These are phyloP conservation scores for Agapostemon virescens DNA, from an alignment of 2,888 invertebrate genomes.

Conservation along the genomic window DNA sequence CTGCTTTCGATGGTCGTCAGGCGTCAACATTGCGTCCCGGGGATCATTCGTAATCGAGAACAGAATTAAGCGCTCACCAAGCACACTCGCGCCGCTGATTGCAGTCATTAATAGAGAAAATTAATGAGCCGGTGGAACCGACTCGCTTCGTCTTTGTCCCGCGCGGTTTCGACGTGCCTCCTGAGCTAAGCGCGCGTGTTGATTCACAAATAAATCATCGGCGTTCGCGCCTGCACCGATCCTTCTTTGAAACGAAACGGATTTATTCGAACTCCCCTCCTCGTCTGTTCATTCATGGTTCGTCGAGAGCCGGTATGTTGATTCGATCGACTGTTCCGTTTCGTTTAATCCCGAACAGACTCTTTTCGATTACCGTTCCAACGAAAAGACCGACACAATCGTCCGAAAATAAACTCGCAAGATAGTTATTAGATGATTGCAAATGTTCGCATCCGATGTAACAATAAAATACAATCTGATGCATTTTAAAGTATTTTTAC, in stretches of 20 bases:
- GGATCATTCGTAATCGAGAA: conserved; percentile 69
- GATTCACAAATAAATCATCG: conserved; percentile 65
- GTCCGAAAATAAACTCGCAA: neutral
- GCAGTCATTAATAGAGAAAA: conserved; percentile 69
- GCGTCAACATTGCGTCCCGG: conserved; percentile 58
- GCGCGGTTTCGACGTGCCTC: conserved; percentile 57
- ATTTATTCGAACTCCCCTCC: conserved; percentile 22
- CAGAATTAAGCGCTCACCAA: conserved; percentile 66
- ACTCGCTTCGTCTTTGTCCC: conserved; percentile 65
- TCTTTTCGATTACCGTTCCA: neutral
- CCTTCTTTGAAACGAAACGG: conserved; percentile 30
- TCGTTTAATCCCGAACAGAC: neutral
- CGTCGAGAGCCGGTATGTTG: neutral
- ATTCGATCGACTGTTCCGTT: neutral
- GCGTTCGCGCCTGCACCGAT: conserved; percentile 37
- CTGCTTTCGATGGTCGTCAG: conserved; percentile 60
- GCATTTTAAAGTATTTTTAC: neutral
- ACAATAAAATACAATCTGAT: neutral
- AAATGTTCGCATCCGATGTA: neutral
- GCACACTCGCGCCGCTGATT: conserved; percentile 62
- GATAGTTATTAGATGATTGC: neutral
- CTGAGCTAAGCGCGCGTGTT: conserved; percentile 50
- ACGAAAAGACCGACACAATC: neutral
- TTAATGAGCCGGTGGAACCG: conserved; percentile 63
- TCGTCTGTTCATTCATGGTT: neutral